Base-by-base conservation (phyloP, 2,797 vertebrate genomes). In the Lepidocolaptes lacrymiger region DNA sequence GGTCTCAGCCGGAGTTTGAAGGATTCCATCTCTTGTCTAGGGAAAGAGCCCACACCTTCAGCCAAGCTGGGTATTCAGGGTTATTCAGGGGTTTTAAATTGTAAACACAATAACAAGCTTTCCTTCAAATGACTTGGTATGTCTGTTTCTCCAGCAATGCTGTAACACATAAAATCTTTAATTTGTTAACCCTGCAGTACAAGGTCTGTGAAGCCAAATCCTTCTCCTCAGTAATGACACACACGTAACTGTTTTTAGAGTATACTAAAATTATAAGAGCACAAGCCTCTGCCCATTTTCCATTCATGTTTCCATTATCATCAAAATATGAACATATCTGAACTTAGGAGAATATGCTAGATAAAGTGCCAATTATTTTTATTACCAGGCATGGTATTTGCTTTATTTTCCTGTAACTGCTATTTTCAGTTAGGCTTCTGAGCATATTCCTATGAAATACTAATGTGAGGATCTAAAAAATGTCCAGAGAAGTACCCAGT, bases 271-370 rank as follows among this genome's bases (percentile, higher is more conserved):
- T 88, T 74, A 24, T 62, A 91, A 91, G 69, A 75, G 58, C 32
- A 69, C 9, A 73, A 92, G 39, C 23, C 36, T 93, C 46, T 96
- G 72, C 79, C 76, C 59, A 24, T 92, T 92, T 95, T 72, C 79
- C 48, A 44, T 72, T 84, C 62, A 36, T 19, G 13, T 74, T 89
- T 87, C 48, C 44, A 44, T 85, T 94, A 80, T 48, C 43, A 66
- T 61, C 51, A 84, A 66, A 88, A 73, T 24, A 72, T 3, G 39
- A 86, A 66, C 54, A 10, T 44, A 75, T 48, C 55, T 58, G 68
- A 89, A 80, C 36, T 58, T n/a, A 43, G 48, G 37, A 32, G 46
- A 81, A 63, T 76, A 49, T 28, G 37, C n/a, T 41, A 6, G 48
- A 51, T 34, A 72, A 89, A 92, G 44, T 86, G 36, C 12, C 56